Evolutionary conservation across 2,888 invertebrate genomes (phyloP).

Genomic region (Drosophila mayaguana): DNA sequence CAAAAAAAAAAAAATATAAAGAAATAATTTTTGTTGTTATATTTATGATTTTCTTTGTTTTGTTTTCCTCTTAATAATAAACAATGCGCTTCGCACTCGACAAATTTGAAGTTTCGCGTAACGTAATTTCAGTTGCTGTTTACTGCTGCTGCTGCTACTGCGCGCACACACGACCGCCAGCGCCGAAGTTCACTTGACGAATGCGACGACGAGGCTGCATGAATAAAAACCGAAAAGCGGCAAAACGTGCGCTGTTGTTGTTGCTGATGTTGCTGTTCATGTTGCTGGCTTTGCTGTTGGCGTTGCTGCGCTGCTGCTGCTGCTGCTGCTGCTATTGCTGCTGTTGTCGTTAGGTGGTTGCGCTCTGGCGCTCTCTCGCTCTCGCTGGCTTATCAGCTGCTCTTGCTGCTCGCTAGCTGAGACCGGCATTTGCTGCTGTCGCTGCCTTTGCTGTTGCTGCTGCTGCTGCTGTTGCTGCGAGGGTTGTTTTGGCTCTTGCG

Average conservation of each 20-base stretch:
- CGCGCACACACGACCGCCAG: conserved; percentile 79
- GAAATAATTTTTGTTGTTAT: conserved; percentile 13
- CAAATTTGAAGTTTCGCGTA: conserved; percentile 47
- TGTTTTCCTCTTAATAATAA: conserved; percentile 33
- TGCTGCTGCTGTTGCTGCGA: conserved; percentile 41
- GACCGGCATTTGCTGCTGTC: conserved; percentile 61
- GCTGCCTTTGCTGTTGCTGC: conserved; percentile 16
- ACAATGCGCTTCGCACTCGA: conserved; percentile 46
- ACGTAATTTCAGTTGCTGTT: conserved; percentile 42
- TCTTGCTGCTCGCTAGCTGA: conserved; percentile 44
- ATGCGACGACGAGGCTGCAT: conserved; percentile 65
- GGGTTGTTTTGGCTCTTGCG: conserved; percentile 76
- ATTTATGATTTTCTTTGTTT: not conserved
- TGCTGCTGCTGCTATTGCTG: conserved; percentile 25
- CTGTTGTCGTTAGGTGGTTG: conserved; percentile 54
- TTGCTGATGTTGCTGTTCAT: conserved; percentile 25
- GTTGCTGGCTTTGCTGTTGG: conserved; percentile 10
- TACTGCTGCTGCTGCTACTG: conserved; percentile 34
- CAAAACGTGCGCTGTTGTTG: conserved; percentile 22
- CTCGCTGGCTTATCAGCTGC: conserved; percentile 58
- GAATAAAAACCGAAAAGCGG: conserved; percentile 61
- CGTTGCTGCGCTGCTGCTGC: conserved; percentile 18
- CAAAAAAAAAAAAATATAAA: conserved; percentile 26
- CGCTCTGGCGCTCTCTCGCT: conserved; percentile 52
- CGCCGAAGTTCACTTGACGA: conserved; percentile 81